These are phyloP conservation scores for Bucco capensis DNA, from an alignment of 2,113 vertebrate genomes.

Conservation along the genomic window DNA sequence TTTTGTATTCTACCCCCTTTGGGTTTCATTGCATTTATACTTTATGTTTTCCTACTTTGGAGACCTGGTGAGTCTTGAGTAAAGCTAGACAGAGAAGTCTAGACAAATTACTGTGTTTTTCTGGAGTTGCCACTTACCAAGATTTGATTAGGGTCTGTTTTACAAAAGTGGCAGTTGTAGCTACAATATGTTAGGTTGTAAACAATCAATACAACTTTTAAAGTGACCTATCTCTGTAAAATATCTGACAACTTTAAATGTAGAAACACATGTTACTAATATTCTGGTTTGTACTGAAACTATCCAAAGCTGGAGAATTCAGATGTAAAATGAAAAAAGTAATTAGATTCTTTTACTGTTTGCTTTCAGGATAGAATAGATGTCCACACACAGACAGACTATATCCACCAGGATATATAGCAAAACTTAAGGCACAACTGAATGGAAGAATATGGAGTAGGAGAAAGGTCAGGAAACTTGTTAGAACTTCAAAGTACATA, in stretches of 20 bases:
- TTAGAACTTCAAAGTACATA: neutral
- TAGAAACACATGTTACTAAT: neutral
- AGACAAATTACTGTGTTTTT: neutral
- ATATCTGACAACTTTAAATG: neutral
- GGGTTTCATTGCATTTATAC: neutral
- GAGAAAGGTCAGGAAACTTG: neutral
- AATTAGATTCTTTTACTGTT: neutral
- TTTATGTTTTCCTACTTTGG: constrained; percentile 41
- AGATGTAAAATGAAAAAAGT: neutral
- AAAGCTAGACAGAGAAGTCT: neutral
- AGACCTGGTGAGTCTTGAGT: neutral
- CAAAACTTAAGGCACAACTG: neutral
- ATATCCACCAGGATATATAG: neutral
- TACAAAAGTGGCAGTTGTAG: neutral
- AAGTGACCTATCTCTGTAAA: neutral
- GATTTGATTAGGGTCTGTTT: neutral
- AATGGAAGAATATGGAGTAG: neutral
- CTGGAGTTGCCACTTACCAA: neutral
- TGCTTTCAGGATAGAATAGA: neutral
- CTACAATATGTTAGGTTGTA: neutral
- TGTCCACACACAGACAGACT: neutral
- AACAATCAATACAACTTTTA: neutral
- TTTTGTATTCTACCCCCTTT: neutral
- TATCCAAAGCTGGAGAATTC: neutral
- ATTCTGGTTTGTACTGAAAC: neutral